Percentiles rank a stretch among this genome's conserved stretches.
Conservation (phyloP, 2,888 invertebrate genomes). For the Apamea sordens region DNA sequence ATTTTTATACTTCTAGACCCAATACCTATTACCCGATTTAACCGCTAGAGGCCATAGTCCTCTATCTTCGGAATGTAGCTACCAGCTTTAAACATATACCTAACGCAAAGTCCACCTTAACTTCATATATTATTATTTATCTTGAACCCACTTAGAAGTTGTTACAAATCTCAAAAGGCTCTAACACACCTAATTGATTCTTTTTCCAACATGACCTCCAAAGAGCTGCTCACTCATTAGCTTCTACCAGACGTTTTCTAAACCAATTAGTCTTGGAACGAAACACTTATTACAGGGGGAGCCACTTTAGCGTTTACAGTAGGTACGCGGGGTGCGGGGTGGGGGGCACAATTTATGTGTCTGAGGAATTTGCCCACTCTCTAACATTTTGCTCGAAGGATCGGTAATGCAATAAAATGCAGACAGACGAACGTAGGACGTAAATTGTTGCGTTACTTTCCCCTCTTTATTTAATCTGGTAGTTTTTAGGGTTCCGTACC, state of each 20-base stretch:
- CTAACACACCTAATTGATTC: slow-evolving; percentile 35
- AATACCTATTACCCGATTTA: background rate
- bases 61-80: background rate
- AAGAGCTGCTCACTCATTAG: slow-evolving; percentile 44
- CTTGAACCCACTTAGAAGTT: slow-evolving; percentile 7
- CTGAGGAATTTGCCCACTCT: slow-evolving; percentile 75
- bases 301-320: slow-evolving; percentile 41
- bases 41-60: background rate
- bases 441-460: slow-evolving; percentile 58
- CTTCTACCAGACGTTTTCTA: slow-evolving; percentile 46
- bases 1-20: background rate
- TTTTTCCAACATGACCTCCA: slow-evolving; percentile 40
- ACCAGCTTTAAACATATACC: background rate
- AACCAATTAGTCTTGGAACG: slow-evolving; percentile 56
- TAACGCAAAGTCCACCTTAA: slow-evolving; percentile 5
- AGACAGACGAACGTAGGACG: slow-evolving; percentile 71
- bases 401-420: slow-evolving; percentile 82
- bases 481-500: background rate
- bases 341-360: slow-evolving; percentile 74
- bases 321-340: slow-evolving; percentile 19
- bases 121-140: background rate
- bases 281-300: slow-evolving; percentile 55
- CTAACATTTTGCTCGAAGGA: slow-evolving; percentile 72
- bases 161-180: slow-evolving; percentile 27
- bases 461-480: background rate